A percentile compares a stretch with the other conserved stretches of the same genome.
These are phyloP conservation scores for Pica pica DNA, from an alignment of 2,113 vertebrate species.

Conservation along the genomic window DNA sequence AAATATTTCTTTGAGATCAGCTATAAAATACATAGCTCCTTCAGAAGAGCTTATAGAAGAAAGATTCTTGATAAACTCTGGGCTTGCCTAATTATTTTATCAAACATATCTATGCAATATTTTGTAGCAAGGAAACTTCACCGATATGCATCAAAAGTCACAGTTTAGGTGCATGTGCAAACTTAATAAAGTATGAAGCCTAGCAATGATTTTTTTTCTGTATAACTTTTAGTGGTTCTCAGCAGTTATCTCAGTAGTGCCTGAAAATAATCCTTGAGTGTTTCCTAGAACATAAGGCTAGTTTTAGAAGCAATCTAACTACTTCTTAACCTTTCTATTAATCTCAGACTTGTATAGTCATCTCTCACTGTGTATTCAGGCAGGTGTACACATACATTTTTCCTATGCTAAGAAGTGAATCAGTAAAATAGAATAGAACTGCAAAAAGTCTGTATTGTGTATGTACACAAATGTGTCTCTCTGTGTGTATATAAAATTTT, in stretches of 20 bases:
- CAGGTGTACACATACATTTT: not conserved
- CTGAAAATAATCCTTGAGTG: constrained; percentile 37
- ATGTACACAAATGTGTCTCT: not conserved
- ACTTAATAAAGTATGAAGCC: constrained; percentile 41
- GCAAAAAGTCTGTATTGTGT: not conserved
- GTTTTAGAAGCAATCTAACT: not conserved
- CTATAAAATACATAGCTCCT: not conserved
- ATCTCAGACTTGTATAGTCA: not conserved
- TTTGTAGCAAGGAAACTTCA: not conserved
- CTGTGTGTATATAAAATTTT: not conserved
- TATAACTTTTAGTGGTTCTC: constrained; percentile 45
- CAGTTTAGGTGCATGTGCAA: constrained; percentile 5
- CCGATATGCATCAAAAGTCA: not conserved
- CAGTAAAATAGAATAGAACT: not conserved
- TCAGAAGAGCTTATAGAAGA: not conserved
- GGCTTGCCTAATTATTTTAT: constrained; percentile 22
- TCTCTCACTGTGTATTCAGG: not conserved
- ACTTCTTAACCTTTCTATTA: not conserved
- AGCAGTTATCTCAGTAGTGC: constrained; percentile 42
- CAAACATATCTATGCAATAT: not conserved
- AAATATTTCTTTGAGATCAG: constrained; percentile 33
- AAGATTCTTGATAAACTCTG: not conserved
- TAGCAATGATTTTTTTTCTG: constrained; percentile 4
- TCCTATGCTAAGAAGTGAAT: constrained; percentile 23
- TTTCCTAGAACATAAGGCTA: constrained; percentile 43